These are phyloP conservation scores for Pristis pectinata DNA, from an alignment of 2,797 vertebrate species.

Conservation along the genomic window DNA sequence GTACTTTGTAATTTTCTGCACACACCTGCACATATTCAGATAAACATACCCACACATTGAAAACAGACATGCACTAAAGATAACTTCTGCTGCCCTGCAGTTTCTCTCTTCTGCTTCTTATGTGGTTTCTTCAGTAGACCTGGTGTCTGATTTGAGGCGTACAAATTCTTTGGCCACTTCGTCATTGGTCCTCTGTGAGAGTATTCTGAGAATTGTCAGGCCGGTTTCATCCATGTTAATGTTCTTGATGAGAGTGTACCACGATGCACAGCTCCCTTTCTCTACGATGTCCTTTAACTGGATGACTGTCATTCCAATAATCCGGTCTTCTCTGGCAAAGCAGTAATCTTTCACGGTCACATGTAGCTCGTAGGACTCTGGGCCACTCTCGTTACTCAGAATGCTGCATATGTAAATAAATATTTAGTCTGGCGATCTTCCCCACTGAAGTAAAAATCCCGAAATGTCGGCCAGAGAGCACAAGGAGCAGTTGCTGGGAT, in stretches of 20 bases:
- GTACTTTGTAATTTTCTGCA: constrained; percentile 82
- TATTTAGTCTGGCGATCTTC: neutral
- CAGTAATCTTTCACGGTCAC: constrained; percentile 96
- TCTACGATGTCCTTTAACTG: constrained; percentile 75
- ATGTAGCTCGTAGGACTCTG: constrained; percentile 83
- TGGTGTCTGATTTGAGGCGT: constrained; percentile 85
- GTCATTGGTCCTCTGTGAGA: constrained; percentile 90
- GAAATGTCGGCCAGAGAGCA: too few relatives aligned
- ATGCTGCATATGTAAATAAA: constrained; percentile 58
- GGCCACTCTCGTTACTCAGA: constrained; percentile 80
- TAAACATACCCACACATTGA: constrained; percentile 95
- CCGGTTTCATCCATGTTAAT: constrained; percentile 84
- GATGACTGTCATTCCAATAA: constrained; percentile 88
- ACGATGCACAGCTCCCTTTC: constrained; percentile 67
- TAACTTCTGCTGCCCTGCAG: constrained; percentile 27
- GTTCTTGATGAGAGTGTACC: constrained; percentile 79
- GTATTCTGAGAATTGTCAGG: constrained; percentile 89
- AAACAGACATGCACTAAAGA: constrained; percentile 82
- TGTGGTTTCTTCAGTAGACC: constrained; percentile 74
- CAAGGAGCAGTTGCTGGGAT: too few relatives aligned
- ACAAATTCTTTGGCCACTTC: constrained; percentile 98
- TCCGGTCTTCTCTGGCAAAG: constrained; percentile 88
- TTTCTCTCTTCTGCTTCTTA: constrained; percentile 46
- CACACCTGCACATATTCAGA: constrained; percentile 84
- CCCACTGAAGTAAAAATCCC: too few relatives aligned